A percentile compares a stretch with the other conserved stretches of the same genome.
phyloP scores from a whole-genome alignment of 2,797 vertebrate species.

The Chelonia mydas region DNA sequence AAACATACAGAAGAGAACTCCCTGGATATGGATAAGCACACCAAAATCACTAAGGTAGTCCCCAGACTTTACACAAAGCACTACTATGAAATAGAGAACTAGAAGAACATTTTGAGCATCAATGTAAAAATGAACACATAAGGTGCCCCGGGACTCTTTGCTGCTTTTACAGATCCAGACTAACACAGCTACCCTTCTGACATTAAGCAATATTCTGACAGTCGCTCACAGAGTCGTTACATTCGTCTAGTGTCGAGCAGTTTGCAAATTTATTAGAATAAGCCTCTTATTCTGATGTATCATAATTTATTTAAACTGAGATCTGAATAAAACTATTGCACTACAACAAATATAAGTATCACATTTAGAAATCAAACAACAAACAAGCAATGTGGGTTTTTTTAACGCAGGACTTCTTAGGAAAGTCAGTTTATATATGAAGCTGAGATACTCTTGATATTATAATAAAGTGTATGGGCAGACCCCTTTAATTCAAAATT shows the following conservation, averaged over 20 bases:
- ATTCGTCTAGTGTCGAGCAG: background rate
- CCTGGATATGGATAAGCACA: background rate
- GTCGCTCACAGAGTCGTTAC: rapidly evolving
- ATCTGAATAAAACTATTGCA: background rate
- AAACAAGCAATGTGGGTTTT: background rate
- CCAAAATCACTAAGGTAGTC: rapidly evolving
- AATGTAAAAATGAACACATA: background rate
- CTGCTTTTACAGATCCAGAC: no score
- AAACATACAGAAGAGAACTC: background rate
- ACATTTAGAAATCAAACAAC: background rate
- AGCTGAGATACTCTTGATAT: background rate
- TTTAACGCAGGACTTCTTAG: background rate
- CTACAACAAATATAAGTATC: background rate
- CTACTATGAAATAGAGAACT: background rate
- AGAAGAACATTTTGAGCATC: background rate
- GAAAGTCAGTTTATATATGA: background rate
- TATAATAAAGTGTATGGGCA: background rate
- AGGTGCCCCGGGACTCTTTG: no score
- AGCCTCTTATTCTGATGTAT: background rate
- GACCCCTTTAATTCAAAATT: background rate
- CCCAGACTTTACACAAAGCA: background rate
- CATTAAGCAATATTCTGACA: background rate
- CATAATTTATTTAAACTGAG: background rate
- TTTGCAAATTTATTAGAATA: slow-evolving; percentile 60
- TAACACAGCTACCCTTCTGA: no score